phyloP scores from a whole-genome alignment of 2,797 vertebrate genomes.

The Catamblyrhynchus diadema region DNA sequence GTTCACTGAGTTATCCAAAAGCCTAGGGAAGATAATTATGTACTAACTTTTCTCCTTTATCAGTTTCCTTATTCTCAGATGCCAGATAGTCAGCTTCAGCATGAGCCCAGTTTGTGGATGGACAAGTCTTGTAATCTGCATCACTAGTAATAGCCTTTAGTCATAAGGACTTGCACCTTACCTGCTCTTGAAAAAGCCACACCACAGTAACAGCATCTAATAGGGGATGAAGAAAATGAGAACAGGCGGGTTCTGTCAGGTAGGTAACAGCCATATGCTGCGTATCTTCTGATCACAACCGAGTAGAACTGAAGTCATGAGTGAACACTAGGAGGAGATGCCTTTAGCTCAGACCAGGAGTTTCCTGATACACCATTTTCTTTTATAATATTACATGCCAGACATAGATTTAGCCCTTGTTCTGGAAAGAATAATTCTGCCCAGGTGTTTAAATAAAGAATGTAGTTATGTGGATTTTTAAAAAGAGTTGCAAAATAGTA shows the following conservation, averaged over 20 bases:
- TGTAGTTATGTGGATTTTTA: neutral
- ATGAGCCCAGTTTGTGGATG: neutral
- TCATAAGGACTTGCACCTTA: neutral
- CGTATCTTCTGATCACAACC: neutral
- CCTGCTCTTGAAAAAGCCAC: neutral
- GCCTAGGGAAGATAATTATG: neutral
- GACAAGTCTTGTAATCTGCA: neutral
- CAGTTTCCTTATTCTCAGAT: neutral
- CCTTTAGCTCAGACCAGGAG: neutral
- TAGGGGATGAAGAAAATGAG: neutral
- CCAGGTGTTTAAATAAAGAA: neutral
- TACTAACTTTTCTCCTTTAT: neutral
- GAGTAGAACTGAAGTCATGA: neutral
- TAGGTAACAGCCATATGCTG: neutral
- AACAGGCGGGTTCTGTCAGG: neutral
- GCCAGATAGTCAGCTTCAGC: neutral
- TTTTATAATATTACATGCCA: neutral
- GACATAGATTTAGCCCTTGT: neutral
- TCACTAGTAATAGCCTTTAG: neutral
- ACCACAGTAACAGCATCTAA: accelerated
- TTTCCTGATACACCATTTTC: neutral
- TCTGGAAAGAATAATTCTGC: neutral
- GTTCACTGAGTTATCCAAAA: neutral
- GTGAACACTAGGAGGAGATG: neutral
- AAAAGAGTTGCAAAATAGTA: neutral